phyloP scores from a whole-genome alignment of 2,797 vertebrate genomes.

The Coilia nasus region DNA sequence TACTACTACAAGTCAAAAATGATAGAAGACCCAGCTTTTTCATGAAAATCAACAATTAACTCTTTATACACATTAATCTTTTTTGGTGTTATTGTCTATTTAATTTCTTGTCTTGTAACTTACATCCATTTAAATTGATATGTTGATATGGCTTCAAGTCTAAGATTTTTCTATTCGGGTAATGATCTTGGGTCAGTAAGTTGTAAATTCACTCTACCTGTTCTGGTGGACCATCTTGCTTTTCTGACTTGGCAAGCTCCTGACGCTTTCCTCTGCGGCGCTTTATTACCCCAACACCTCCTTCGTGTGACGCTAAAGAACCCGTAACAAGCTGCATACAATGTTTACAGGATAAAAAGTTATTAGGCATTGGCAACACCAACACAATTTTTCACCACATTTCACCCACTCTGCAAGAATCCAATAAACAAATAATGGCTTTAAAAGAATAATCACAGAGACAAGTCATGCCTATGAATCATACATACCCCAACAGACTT shows the following conservation, averaged over 20 bases:
- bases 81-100: too few species aligned
- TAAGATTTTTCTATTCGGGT: too few species aligned
- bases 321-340: constrained; percentile 5
- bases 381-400: neutral
- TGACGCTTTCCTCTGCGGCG: constrained; percentile 74
- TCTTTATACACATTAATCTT: too few species aligned
- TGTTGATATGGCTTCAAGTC: neutral
- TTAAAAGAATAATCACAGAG: neutral
- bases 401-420: neutral
- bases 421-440: neutral
- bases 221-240: constrained; percentile 68
- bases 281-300: constrained; percentile 68
- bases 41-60: too few species aligned
- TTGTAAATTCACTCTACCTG: constrained; percentile 62
- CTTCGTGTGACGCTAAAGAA: constrained; percentile 51
- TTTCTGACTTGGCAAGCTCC: constrained; percentile 57
- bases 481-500: constrained; percentile 78
- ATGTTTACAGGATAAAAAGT: neutral
- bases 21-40: too few species aligned
- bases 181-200: too few species aligned
- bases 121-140: neutral
- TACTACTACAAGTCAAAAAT: too few species aligned
- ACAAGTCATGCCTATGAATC: neutral
- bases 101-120: neutral
- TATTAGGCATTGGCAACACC: neutral